These are phyloP conservation scores for Chrysochloris asiatica DNA, from an alignment of 2,113 vertebrate genomes.

Conservation along the genomic window DNA sequence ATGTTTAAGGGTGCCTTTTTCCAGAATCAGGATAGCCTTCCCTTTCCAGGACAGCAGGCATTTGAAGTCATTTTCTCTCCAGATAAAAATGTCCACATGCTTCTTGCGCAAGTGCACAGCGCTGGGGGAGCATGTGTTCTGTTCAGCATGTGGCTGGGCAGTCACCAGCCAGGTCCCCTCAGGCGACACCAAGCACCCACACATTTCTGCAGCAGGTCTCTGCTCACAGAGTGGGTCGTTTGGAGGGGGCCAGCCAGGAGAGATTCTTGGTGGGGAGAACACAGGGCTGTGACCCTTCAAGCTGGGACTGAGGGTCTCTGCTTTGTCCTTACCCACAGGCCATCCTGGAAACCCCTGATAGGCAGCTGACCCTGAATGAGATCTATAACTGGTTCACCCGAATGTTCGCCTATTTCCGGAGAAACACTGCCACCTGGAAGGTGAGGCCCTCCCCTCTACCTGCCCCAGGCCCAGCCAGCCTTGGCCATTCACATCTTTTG, in stretches of 20 bases:
- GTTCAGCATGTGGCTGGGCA: background rate
- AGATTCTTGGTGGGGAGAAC: background rate
- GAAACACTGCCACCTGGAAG: constrained; percentile 99
- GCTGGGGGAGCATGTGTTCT: background rate
- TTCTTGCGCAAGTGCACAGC: no score
- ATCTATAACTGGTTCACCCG: constrained; percentile 99
- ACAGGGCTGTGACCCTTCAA: background rate
- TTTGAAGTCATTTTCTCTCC: background rate
- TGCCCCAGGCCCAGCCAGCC: background rate
- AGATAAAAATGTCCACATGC: no score
- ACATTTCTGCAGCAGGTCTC: background rate
- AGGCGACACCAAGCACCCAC: accelerated
- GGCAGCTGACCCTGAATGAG: constrained; percentile 98
- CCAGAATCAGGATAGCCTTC: background rate
- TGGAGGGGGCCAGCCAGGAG: background rate
- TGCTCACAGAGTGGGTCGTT: accelerated
- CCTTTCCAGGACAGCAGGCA: background rate
- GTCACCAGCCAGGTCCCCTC: no score
- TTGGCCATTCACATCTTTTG: background rate
- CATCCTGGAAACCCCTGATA: constrained; percentile 98
- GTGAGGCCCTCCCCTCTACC: constrained; percentile 84
- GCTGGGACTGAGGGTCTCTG: background rate
- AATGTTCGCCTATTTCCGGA: constrained; percentile 99
- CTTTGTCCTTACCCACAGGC: constrained; percentile 85
- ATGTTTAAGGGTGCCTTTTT: background rate